A percentile compares a stretch with the other conserved stretches of the same genome.
These are phyloP conservation scores for Diabrotica virgifera DNA, from an alignment of 1,140 invertebrate genomes.

Conservation along the genomic window DNA sequence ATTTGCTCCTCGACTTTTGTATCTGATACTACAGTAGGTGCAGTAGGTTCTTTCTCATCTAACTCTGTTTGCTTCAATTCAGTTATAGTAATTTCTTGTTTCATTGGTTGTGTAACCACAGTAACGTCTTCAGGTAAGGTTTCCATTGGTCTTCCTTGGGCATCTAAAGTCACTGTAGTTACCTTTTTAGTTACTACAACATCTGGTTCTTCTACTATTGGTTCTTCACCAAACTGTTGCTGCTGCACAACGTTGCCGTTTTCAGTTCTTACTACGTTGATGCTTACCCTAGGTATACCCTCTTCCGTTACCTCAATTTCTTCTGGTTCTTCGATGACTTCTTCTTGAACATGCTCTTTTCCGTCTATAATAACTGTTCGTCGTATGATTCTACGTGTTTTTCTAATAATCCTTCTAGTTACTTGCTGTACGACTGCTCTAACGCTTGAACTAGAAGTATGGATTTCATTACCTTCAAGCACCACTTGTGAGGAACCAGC, in stretches of 20 bases:
- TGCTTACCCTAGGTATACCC: conserved; percentile 69
- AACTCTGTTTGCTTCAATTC: background rate
- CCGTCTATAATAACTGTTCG: conserved; percentile 76
- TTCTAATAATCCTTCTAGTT: conserved; percentile 70
- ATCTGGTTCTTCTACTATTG: conserved; percentile 19
- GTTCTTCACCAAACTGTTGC: conserved; percentile 47
- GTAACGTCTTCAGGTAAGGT: conserved; percentile 17
- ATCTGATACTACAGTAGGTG: background rate
- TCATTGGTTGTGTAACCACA: conserved; percentile 9
- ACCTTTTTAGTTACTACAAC: conserved; percentile 31
- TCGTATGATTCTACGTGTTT: conserved; percentile 69
- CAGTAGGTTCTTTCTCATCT: conserved; percentile 6
- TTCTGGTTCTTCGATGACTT: conserved; percentile 78
- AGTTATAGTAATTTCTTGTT: background rate
- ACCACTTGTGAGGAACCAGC: conserved; percentile 27
- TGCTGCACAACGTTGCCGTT: conserved; percentile 53
- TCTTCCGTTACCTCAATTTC: conserved; percentile 75
- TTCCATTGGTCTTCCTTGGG: conserved; percentile 30
- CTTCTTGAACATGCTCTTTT: conserved; percentile 76
- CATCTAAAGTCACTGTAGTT: conserved; percentile 25
- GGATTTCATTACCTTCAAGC: conserved; percentile 47
- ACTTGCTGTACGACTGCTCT: conserved; percentile 76
- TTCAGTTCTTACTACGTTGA: conserved; percentile 63
- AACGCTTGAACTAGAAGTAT: conserved; percentile 60
- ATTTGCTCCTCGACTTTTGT: too few species aligned